Evolutionary conservation across 1,140 invertebrate genomes (phyloP).

Genomic region (Eubasilissa regina): DNA sequence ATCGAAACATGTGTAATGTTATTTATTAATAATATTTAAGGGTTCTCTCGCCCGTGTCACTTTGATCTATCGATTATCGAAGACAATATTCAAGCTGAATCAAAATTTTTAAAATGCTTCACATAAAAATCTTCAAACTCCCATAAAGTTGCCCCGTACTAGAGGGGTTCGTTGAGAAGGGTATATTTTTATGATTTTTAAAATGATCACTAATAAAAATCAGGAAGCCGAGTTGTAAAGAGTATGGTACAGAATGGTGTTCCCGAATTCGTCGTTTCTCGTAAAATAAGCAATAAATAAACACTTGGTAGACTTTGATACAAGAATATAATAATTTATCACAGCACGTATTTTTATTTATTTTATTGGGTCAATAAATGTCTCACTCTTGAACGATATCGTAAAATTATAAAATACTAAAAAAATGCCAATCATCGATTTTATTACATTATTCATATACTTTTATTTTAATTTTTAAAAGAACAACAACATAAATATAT

Average conservation of each 20-base stretch:
- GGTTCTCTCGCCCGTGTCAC: no score
- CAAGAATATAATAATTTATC: constrained; percentile 8
- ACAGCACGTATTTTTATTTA: background rate
- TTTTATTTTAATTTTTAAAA: constrained; percentile 4
- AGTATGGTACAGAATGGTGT: background rate
- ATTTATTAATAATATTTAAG: no score
- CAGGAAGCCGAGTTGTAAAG: constrained; percentile 9
- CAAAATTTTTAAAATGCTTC: background rate
- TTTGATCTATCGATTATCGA: no score
- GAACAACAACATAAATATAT: constrained; percentile 1
- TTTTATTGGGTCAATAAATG: constrained; percentile 39
- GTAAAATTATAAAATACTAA: constrained; percentile 31
- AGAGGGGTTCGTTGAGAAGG: background rate
- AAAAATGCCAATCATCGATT: constrained; percentile 34
- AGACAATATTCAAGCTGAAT: no score
- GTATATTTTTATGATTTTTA: constrained; percentile 7
- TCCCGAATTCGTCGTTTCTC: constrained; percentile 9
- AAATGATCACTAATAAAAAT: constrained; percentile 28
- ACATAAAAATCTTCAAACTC: background rate
- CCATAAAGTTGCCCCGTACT: background rate
- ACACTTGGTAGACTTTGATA: constrained; percentile 15
- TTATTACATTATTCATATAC: constrained; percentile 33
- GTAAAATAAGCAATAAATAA: constrained; percentile 44
- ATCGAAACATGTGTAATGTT: no score
- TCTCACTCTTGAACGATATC: constrained; percentile 6